Conservation (phyloP, 2,888 invertebrate species). For the Podabrus alpinus region DNA sequence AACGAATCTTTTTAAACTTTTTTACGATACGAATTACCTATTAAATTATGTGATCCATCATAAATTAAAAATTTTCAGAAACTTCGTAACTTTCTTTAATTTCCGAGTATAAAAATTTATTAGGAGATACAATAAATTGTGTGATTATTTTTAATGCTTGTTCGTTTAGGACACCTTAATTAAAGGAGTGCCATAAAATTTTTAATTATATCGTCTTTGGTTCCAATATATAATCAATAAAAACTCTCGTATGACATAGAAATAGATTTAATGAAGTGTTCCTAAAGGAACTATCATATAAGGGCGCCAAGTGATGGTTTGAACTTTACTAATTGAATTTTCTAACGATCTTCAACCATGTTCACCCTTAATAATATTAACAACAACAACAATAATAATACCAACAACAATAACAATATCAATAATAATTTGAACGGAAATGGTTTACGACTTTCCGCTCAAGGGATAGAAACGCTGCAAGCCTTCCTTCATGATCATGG, state of each 20-base stretch:
- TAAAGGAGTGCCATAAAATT: constrained; percentile 26
- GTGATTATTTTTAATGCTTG: constrained; percentile 7
- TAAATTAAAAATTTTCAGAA: background rate
- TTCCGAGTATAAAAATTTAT: background rate
- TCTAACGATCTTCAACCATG: constrained; percentile 15
- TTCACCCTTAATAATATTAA: constrained; percentile 40
- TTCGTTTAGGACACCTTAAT: constrained; percentile 20
- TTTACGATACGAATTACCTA: background rate
- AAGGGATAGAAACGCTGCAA: constrained; percentile 66
- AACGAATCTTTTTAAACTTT: background rate
- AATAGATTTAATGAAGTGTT: constrained; percentile 26
- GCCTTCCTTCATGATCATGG: constrained; percentile 67
- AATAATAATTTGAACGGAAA: constrained; percentile 57
- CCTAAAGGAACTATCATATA: background rate
- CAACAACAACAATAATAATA: constrained; percentile 43
- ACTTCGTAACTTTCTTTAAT: background rate
- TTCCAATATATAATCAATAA: constrained; percentile 25
- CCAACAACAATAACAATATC: constrained; percentile 41
- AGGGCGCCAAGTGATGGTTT: constrained; percentile 15
- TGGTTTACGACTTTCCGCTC: constrained; percentile 62
- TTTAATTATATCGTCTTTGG: constrained; percentile 26
- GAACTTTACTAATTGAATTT: constrained; percentile 4
- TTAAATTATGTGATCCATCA: background rate
- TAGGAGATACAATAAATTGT: background rate
- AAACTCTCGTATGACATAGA: constrained; percentile 11